Conservation (phyloP, 2,113 vertebrate genomes). For the Mirounga angustirostris region DNA sequence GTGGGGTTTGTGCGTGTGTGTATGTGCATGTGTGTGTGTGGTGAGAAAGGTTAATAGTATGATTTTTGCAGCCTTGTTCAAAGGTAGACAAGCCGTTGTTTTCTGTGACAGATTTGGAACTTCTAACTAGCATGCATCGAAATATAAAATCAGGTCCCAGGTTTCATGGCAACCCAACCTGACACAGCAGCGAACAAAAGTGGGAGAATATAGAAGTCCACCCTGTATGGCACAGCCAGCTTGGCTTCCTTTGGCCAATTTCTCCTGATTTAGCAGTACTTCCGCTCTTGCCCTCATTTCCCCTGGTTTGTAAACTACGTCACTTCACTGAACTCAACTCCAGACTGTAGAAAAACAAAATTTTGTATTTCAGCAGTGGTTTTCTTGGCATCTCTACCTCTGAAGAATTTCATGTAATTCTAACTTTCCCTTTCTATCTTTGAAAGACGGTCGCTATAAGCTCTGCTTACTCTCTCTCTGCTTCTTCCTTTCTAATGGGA, state of each 20-base stretch:
- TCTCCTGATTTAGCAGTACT: slow-evolving; percentile 74
- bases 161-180: slow-evolving; percentile 58
- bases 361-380: slow-evolving; percentile 56
- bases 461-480: neutral
- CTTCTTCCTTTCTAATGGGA: neutral
- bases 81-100: slow-evolving; percentile 15
- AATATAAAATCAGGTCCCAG: slow-evolving; percentile 53
- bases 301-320: slow-evolving; percentile 66
- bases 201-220: slow-evolving; percentile 37
- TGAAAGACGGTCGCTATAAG: neutral
- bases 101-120: slow-evolving; percentile 36
- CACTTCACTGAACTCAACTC: slow-evolving; percentile 70
- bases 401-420: slow-evolving; percentile 60
- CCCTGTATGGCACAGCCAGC: slow-evolving; percentile 11
- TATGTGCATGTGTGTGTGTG: neutral
- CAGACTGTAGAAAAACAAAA: slow-evolving; percentile 81
- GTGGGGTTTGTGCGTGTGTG: neutral
- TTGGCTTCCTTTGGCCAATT: neutral
- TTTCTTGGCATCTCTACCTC: slow-evolving; percentile 68
- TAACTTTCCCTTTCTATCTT: slow-evolving; percentile 35
- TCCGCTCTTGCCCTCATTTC: slow-evolving; percentile 74
- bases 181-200: slow-evolving; percentile 68
- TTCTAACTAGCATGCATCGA: neutral
- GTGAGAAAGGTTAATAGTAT: neutral
- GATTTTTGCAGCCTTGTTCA: neutral